Evolutionary conservation across 1,140 invertebrate species (phyloP).

Genomic region (Megathymus violae): DNA sequence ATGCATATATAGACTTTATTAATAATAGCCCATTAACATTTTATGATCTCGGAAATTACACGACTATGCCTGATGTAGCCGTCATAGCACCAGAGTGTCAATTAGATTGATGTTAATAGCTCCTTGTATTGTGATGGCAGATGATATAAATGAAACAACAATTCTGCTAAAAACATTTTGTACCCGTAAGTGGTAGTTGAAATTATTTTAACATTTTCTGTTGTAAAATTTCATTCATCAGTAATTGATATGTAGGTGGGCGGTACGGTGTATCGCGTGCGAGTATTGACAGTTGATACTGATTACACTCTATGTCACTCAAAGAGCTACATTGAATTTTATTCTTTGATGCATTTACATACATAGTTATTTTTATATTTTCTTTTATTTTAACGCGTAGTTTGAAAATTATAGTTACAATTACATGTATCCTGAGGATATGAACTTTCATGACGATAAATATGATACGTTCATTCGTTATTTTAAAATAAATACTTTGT

Average conservation of each 20-base stretch:
- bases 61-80: background rate
- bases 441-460: slow-evolving; percentile 15
- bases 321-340: slow-evolving; percentile 3
- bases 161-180: background rate
- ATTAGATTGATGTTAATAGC: background rate
- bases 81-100: background rate
- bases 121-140: background rate
- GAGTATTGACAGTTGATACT: slow-evolving; percentile 12
- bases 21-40: background rate
- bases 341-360: background rate
- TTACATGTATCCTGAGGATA: slow-evolving; percentile 16
- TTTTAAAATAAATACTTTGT: too few species aligned
- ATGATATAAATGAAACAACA: background rate
- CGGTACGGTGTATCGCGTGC: background rate
- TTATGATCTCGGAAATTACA: background rate
- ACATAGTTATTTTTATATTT: background rate
- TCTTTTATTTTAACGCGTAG: background rate
- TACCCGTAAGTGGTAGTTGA: slow-evolving; percentile 1
- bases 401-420: slow-evolving; percentile 14
- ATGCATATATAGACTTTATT: background rate
- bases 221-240: background rate
- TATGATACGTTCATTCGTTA: background rate
- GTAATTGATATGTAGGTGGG: slow-evolving; percentile 7
- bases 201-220: slow-evolving; percentile 15
- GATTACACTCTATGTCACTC: slow-evolving; percentile 2